Percentiles rank a stretch among this genome's conserved stretches.
phyloP scores from a whole-genome alignment of 1,140 invertebrate genomes.

The Ooceraea biroi region DNA sequence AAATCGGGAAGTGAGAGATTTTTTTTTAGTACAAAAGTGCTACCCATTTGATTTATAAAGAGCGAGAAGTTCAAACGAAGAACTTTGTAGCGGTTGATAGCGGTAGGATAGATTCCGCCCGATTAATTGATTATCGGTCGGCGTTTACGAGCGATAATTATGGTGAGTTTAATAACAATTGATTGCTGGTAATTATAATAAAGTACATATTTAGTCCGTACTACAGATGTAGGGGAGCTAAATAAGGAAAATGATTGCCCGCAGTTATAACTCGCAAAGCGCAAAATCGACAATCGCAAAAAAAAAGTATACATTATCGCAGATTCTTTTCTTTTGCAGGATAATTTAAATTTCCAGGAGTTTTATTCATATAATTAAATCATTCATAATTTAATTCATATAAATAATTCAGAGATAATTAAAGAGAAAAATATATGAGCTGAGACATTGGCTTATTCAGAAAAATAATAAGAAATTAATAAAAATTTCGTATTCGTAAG shows the following conservation, averaged over 20 bases:
- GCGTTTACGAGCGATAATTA: slow-evolving; percentile 39
- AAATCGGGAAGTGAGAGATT: slow-evolving; percentile 30
- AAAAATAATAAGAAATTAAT: no score
- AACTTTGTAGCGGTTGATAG: slow-evolving; percentile 3
- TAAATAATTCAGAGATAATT: no score
- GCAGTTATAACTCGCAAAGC: not conserved
- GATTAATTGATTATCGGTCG: slow-evolving; percentile 47
- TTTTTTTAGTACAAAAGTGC: slow-evolving; percentile 5
- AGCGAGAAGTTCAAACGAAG: slow-evolving; percentile 17
- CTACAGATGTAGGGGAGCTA: slow-evolving; percentile 19
- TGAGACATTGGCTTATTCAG: no score
- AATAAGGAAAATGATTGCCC: slow-evolving; percentile 26
- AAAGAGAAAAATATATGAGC: no score
- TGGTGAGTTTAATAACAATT: slow-evolving; percentile 28
- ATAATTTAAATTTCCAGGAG: no score
- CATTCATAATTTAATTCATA: no score
- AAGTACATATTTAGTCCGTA: slow-evolving; percentile 40
- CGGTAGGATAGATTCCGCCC: slow-evolving; percentile 26
- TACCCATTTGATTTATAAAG: not conserved
- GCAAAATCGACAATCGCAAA: no score
- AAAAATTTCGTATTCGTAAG: no score
- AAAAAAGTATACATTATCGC: no score
- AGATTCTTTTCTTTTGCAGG: no score
- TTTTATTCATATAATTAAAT: no score
- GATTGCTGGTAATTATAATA: slow-evolving; percentile 49